Evolutionary conservation across 1,140 invertebrate species (phyloP).

Genomic region (Danaus melanippus): DNA sequence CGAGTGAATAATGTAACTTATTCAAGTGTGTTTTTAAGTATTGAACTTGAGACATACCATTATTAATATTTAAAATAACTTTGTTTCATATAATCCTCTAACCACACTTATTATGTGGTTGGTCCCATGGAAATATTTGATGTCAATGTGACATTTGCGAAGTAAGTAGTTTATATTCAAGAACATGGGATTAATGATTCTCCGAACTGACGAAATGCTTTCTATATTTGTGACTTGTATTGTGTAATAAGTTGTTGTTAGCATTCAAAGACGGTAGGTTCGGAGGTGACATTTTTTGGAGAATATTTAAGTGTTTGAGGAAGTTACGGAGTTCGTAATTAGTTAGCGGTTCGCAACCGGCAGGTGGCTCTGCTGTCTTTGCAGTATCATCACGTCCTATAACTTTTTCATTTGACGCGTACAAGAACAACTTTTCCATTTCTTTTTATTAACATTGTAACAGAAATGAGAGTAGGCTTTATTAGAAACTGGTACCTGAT

Average conservation of each 20-base stretch:
- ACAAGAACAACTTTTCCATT: slow-evolving; percentile 64
- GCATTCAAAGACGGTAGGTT: slow-evolving; percentile 45
- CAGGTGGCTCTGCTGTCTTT: slow-evolving; percentile 53
- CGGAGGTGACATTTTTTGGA: slow-evolving; percentile 62
- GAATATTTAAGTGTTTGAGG: slow-evolving; percentile 69
- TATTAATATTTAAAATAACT: no score
- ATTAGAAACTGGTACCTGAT: slow-evolving; percentile 63
- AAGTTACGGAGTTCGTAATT: slow-evolving; percentile 67
- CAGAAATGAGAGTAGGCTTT: slow-evolving; percentile 64
- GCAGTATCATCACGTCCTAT: slow-evolving; percentile 66
- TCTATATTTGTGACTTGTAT: background rate
- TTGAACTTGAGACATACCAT: no score
- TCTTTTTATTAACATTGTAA: slow-evolving; percentile 69
- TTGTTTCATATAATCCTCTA: no score
- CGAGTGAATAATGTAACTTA: slow-evolving; percentile 17
- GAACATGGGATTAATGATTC: no score
- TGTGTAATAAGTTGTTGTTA: slow-evolving; percentile 27
- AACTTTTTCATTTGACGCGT: slow-evolving; percentile 69
- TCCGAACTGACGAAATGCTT: no score
- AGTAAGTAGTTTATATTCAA: no score
- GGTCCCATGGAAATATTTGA: no score
- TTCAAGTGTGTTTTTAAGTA: slow-evolving; percentile 3
- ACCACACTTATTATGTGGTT: no score
- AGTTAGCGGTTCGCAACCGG: slow-evolving; percentile 48
- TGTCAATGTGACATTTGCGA: no score